These are phyloP conservation scores for Pseudonaja textilis DNA, from an alignment of 2,113 vertebrate species.

Conservation along the genomic window DNA sequence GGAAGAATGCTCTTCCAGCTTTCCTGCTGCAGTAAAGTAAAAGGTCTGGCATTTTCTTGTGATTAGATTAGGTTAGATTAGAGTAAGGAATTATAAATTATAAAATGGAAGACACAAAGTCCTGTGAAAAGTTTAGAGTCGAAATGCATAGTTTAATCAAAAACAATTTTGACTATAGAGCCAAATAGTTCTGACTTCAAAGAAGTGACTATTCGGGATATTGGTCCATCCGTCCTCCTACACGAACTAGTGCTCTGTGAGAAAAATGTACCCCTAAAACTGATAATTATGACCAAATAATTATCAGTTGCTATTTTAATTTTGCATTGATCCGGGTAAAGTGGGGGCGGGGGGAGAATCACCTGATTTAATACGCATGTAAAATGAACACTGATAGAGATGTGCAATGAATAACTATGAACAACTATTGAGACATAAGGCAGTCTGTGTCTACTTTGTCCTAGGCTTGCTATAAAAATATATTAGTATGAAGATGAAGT, in stretches of 20 bases:
- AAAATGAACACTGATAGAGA: slow-evolving; percentile 31
- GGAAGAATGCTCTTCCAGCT: background rate
- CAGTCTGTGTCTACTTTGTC: slow-evolving; percentile 6
- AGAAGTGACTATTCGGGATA: slow-evolving; percentile 1
- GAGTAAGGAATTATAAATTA: background rate
- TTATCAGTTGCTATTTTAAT: slow-evolving; percentile 29
- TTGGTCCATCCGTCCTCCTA: background rate
- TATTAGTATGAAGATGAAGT: background rate
- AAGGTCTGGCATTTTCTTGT: background rate
- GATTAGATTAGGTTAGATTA: background rate
- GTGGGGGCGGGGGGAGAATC: background rate
- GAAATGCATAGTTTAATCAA: background rate
- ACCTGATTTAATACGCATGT: slow-evolving; percentile 35
- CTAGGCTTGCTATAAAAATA: slow-evolving; percentile 11
- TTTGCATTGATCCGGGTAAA: background rate
- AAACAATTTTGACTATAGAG: slow-evolving; percentile 9
- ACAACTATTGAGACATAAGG: slow-evolving; percentile 11
- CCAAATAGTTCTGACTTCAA: slow-evolving; percentile 16
- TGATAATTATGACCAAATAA: slow-evolving; percentile 19
- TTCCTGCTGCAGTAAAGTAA: background rate
- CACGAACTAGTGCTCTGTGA: slow-evolving; percentile 26
- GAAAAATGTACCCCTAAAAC: background rate
- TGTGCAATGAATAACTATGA: slow-evolving; percentile 14
- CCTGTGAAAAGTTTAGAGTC: background rate
- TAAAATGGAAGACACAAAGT: background rate